Evolutionary conservation across 2,113 vertebrate species (phyloP).

Genomic region (Perca fluviatilis): DNA sequence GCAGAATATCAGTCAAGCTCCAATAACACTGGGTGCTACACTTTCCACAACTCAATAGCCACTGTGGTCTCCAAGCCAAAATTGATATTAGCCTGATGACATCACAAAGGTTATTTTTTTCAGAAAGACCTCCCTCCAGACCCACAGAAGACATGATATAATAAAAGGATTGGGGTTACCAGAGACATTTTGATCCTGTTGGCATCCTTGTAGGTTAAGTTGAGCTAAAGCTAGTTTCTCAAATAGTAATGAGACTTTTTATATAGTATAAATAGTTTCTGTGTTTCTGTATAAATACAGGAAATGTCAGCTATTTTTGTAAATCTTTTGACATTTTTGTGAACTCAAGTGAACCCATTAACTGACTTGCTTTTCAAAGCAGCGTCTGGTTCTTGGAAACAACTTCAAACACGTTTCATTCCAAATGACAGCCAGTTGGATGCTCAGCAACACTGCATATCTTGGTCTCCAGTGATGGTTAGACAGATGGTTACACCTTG

Average conservation of each 20-base stretch:
- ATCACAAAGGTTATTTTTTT: neutral
- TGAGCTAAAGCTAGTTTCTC: neutral
- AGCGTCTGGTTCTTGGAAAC: conserved; percentile 60
- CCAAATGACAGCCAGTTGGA: conserved; percentile 70
- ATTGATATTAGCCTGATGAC: neutral
- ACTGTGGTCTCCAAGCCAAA: neutral
- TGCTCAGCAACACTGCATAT: conserved; percentile 71
- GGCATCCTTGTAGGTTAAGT: neutral
- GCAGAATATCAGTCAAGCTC: neutral
- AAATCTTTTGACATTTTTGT: conserved; percentile 37
- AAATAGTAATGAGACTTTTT: neutral
- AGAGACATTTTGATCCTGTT: neutral
- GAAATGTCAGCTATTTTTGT: conserved; percentile 21
- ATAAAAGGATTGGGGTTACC: conserved; percentile 3
- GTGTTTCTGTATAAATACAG: neutral
- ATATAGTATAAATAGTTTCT: neutral
- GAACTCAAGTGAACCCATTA: conserved; percentile 46
- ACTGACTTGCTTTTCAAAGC: conserved; percentile 53
- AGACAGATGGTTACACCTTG: conserved; percentile 81
- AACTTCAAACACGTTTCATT: conserved; percentile 70
- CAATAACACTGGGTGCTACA: neutral
- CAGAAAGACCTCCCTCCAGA: neutral
- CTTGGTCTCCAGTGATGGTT: conserved; percentile 67
- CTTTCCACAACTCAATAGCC: too few relatives aligned
- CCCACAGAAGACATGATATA: neutral